A percentile compares a stretch with the other conserved stretches of the same genome.
phyloP scores from a whole-genome alignment of 2,888 invertebrate species.

The Lasioglossum oenotherae region DNA sequence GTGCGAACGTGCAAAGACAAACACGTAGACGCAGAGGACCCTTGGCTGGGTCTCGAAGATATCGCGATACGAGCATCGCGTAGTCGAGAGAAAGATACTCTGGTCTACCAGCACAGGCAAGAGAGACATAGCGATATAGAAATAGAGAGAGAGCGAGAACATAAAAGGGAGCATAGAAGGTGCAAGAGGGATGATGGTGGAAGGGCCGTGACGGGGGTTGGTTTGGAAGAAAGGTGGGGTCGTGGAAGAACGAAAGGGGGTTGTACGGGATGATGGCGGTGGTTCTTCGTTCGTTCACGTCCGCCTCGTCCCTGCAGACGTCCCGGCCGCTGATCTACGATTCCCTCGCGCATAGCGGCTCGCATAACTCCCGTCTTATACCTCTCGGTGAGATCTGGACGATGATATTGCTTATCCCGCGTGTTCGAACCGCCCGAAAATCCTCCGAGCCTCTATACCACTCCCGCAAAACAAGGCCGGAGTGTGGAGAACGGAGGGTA shows the following conservation, averaged over 20 bases:
- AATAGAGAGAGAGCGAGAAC: conserved; percentile 61
- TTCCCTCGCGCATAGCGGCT: conserved; percentile 83
- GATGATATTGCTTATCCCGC: conserved; percentile 74
- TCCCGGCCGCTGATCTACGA: conserved; percentile 83
- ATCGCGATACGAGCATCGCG: conserved; percentile 79
- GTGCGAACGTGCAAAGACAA: conserved; percentile 33
- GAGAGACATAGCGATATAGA: conserved; percentile 26
- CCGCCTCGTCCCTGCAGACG: conserved; percentile 82
- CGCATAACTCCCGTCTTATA: conserved; percentile 80
- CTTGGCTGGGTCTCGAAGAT: conserved; percentile 77
- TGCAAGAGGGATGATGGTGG: background rate
- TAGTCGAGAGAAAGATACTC: conserved; percentile 61
- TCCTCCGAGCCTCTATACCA: conserved; percentile 40
- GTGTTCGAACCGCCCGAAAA: conserved; percentile 64
- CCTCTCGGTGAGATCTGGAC: conserved; percentile 75
- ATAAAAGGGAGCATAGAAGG: conserved; percentile 26
- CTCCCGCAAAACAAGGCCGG: conserved; percentile 48
- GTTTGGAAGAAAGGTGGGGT: conserved; percentile 63
- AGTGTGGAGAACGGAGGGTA: background rate
- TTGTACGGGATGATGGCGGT: conserved; percentile 63
- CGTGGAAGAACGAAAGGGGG: conserved; percentile 68
- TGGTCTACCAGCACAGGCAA: conserved; percentile 36
- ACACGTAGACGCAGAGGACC: conserved; percentile 56
- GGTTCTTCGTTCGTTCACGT: conserved; percentile 71
- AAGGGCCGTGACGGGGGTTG: conserved; percentile 63